Evolutionary conservation across 2,797 vertebrate genomes (phyloP).

Genomic region (Epinephelus coioides): DNA sequence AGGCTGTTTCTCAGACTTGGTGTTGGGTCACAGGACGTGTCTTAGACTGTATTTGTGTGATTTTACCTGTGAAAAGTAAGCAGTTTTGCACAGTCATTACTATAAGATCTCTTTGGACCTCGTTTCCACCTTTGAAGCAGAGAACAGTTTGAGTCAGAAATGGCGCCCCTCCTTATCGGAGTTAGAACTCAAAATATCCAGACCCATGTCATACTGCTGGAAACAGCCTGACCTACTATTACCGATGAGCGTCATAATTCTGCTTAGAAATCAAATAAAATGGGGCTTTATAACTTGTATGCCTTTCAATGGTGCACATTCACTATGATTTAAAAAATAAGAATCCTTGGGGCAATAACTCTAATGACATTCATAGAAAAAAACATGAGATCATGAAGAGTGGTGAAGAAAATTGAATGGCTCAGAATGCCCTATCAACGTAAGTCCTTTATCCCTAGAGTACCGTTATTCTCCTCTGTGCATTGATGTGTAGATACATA

Average conservation of each 20-base stretch:
- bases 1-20: neutral
- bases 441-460: neutral
- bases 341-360: neutral
- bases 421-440: neutral
- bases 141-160: neutral
- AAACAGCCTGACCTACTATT: neutral
- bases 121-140: too few relatives aligned
- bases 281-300: neutral
- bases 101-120: neutral
- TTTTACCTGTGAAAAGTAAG: constrained; percentile 11
- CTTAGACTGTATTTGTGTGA: neutral
- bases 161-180: accelerated
- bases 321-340: neutral
- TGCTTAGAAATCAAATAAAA: neutral
- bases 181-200: neutral
- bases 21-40: constrained; percentile 5
- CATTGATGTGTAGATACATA: neutral
- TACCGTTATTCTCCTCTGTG: neutral
- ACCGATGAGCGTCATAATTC: neutral
- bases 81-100: neutral
- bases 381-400: neutral
- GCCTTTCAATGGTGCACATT: neutral
- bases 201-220: neutral
- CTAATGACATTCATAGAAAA: neutral
- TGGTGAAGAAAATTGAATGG: neutral